phyloP scores from a whole-genome alignment of 2,797 vertebrate genomes.

The Urophycis tenuis region DNA sequence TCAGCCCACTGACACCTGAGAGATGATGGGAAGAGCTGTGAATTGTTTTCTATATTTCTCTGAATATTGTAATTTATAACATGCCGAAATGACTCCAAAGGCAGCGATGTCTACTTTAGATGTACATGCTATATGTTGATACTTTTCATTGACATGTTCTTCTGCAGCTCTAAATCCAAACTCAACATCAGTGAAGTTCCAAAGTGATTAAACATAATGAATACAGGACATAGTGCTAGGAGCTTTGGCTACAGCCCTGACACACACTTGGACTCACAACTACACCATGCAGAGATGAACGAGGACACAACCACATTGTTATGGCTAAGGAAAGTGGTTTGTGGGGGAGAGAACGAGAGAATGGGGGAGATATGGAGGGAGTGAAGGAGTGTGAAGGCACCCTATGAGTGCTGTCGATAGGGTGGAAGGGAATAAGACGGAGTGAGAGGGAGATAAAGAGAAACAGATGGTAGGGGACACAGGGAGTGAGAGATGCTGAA shows the following conservation, averaged over 20 bases:
- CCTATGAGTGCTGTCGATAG: neutral
- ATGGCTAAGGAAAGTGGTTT: neutral
- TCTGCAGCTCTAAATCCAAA: neutral
- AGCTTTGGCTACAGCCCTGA: neutral
- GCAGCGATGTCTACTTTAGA: neutral
- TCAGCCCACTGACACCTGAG: neutral
- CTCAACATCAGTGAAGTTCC: neutral
- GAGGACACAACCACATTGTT: neutral
- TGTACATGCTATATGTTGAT: neutral
- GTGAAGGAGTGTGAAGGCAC: too few species aligned
- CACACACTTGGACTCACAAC: too few species aligned
- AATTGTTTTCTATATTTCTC: neutral
- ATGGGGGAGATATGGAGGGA: neutral
- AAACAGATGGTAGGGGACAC: neutral
- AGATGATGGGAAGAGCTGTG: neutral
- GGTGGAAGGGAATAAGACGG: neutral
- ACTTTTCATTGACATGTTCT: neutral
- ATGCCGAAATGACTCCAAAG: neutral
- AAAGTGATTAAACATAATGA: neutral
- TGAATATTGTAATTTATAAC: neutral
- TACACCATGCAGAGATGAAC: neutral
- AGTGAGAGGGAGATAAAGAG: constrained; percentile 1
- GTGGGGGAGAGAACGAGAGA: neutral
- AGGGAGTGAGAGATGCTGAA: neutral
- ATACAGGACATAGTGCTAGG: neutral